These are phyloP conservation scores for Gambusia affinis DNA, from an alignment of 2,113 vertebrate genomes.

Conservation along the genomic window DNA sequence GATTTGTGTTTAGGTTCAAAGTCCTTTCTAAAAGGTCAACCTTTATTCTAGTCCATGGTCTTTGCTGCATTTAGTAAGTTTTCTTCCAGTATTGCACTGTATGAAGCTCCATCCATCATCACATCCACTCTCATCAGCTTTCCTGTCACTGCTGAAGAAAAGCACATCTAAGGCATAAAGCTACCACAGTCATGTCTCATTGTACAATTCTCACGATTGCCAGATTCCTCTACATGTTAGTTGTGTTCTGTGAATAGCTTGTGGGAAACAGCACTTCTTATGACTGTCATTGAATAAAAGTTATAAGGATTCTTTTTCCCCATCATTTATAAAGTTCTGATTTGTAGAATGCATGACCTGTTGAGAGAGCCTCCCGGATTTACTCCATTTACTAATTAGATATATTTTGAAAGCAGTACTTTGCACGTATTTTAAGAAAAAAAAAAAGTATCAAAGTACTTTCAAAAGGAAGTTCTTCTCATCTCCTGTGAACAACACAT, in stretches of 20 bases:
- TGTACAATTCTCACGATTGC: not conserved
- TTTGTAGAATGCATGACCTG: too few relatives aligned
- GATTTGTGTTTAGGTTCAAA: too few relatives aligned
- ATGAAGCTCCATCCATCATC: too few relatives aligned
- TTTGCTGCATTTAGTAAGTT: too few relatives aligned
- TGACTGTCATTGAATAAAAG: not conserved
- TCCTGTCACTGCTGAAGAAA: too few relatives aligned
- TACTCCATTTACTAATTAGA: not conserved
- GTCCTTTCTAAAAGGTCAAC: too few relatives aligned
- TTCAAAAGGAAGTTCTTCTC: not conserved
- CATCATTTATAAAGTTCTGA: not conserved
- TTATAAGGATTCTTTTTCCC: not conserved
- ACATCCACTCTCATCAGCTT: too few relatives aligned
- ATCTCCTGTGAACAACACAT: constrained; percentile 34
- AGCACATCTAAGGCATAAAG: too few relatives aligned
- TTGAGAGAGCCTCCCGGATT: too few relatives aligned
- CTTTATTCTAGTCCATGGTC: too few relatives aligned
- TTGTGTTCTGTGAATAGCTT: not conserved
- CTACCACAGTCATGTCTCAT: too few relatives aligned
- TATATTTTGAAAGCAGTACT: not conserved
- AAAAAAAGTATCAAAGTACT: not conserved
- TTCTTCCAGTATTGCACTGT: too few relatives aligned
- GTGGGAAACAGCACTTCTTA: not conserved
- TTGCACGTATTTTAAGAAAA: not conserved
- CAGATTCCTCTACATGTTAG: not conserved